Evolutionary conservation across 2,888 invertebrate genomes (phyloP).

Genomic region (Leptogaster cylindrica): DNA sequence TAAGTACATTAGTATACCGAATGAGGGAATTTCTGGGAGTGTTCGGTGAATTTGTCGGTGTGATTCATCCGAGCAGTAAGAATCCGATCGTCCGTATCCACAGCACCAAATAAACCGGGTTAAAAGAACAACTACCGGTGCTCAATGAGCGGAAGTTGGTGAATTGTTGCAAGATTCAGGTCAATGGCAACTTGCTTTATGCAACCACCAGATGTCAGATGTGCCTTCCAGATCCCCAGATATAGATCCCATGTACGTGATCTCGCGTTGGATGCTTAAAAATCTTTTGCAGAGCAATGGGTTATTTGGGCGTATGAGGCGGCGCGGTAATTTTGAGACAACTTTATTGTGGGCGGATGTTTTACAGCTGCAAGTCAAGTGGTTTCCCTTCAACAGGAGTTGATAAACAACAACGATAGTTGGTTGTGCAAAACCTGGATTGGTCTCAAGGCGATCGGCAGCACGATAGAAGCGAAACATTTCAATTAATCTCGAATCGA

Average conservation of each 20-base stretch:
- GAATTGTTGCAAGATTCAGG: constrained; percentile 33
- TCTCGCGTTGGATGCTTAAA: constrained; percentile 28
- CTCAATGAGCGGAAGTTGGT: constrained; percentile 35
- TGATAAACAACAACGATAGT: not conserved
- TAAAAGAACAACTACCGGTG: constrained; percentile 24
- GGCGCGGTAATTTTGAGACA: not conserved
- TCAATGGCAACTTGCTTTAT: constrained; percentile 36
- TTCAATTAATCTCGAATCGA: constrained; percentile 31
- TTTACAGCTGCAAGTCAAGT: constrained; percentile 8
- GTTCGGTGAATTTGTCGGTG: constrained; percentile 13
- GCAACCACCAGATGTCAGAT: constrained; percentile 31
- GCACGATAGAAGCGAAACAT: constrained; percentile 11
- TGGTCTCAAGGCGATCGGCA: constrained; percentile 24
- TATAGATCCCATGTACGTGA: too few species aligned
- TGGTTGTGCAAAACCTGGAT: constrained; percentile 20
- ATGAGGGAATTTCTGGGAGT: constrained; percentile 27
- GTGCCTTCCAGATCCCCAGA: not conserved
- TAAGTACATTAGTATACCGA: too few species aligned
- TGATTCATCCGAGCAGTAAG: constrained; percentile 22
- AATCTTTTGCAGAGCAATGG: constrained; percentile 8
- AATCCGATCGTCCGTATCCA: constrained; percentile 22
- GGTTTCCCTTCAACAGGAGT: constrained; percentile 34
- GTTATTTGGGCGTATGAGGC: constrained; percentile 6
- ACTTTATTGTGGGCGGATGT: constrained; percentile 17
- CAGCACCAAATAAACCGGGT: constrained; percentile 14